phyloP scores from a whole-genome alignment of 2,888 invertebrate species.

The Stegana nigrithorax region DNA sequence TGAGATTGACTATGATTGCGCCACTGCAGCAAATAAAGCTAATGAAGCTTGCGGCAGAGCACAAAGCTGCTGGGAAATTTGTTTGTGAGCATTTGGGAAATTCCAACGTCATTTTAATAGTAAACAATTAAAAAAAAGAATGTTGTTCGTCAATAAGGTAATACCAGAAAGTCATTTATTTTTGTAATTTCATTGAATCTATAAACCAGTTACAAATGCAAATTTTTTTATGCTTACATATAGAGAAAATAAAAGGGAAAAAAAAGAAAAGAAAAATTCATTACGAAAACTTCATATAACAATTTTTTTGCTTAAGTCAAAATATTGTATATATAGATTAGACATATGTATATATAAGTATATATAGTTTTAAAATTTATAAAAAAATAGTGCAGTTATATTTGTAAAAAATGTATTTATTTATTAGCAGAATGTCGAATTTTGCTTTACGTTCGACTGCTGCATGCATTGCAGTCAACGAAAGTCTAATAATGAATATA shows the following conservation, averaged over 20 bases:
- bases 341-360: not conserved
- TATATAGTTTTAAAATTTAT: not conserved
- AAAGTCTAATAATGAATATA: not conserved
- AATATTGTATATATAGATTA: slow-evolving; percentile 1
- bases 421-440: not conserved
- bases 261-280: not conserved
- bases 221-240: not conserved
- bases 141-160: no score
- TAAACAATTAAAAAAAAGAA: no score
- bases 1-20: no score
- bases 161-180: slow-evolving; percentile 16
- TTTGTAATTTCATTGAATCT: slow-evolving; percentile 12
- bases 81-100: no score
- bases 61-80: no score
- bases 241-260: not conserved
- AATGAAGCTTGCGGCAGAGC: no score
- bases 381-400: not conserved
- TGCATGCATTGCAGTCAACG: not conserved
- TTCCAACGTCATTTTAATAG: no score
- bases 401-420: not conserved
- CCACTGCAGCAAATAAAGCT: no score
- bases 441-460: not conserved
- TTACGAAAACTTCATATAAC: not conserved
- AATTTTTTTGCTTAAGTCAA: not conserved
- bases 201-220: not conserved